These are phyloP conservation scores for Cecidostiba fungosa DNA, from an alignment of 2,888 invertebrate species.

Conservation along the genomic window DNA sequence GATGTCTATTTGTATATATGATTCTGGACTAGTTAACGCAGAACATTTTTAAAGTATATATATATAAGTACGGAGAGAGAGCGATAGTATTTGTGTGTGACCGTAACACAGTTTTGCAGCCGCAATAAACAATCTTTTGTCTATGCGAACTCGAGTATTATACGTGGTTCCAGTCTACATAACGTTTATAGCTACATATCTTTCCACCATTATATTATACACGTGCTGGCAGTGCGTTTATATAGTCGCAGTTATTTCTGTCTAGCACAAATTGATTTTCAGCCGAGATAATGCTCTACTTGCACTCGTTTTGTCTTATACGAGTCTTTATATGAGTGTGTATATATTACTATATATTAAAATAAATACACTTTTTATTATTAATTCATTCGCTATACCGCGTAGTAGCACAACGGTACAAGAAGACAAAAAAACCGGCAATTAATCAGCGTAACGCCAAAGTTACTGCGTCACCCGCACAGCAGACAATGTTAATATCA, in stretches of 20 bases:
- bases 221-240: constrained; percentile 13
- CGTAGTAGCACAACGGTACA: too few relatives aligned
- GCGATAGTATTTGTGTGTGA: neutral
- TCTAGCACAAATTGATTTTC: constrained; percentile 9
- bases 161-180: constrained; percentile 25
- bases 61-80: neutral
- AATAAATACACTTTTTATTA: too few relatives aligned
- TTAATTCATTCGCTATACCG: too few relatives aligned
- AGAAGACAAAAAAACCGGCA: neutral
- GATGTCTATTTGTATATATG: neutral
- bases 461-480: neutral
- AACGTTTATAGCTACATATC: neutral
- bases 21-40: neutral
- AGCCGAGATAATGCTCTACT: neutral
- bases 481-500: constrained; percentile 31
- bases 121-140: constrained; percentile 45
- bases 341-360: too few relatives aligned
- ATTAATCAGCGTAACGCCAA: constrained; percentile 20
- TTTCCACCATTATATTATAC: neutral
- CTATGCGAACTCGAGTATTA: neutral
- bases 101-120: constrained; percentile 26
- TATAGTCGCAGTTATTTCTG: constrained; percentile 29
- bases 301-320: neutral
- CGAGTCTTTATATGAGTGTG: neutral
- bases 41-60: neutral